phyloP scores from a whole-genome alignment of 2,797 vertebrate species.

The Coregonus ussuriensis region DNA sequence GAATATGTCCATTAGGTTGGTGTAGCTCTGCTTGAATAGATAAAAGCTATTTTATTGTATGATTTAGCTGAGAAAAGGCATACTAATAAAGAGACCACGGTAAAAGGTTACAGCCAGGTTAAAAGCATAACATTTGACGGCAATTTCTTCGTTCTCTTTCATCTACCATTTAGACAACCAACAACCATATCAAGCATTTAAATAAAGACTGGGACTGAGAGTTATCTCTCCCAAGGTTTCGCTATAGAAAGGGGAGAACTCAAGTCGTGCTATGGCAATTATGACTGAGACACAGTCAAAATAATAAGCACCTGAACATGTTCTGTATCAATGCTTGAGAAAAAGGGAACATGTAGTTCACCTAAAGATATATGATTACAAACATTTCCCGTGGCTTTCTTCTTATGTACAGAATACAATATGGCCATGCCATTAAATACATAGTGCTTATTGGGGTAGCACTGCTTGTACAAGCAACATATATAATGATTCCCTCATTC shows the following conservation, averaged over 20 bases:
- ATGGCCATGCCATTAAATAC: constrained; percentile 27
- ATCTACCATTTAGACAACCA: neutral
- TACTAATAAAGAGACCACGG: neutral
- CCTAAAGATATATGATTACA: neutral
- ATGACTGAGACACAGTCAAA: neutral
- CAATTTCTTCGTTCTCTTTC: neutral
- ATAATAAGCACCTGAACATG: neutral
- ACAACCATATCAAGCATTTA: neutral
- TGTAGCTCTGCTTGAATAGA: constrained; percentile 10
- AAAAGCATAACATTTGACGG: neutral
- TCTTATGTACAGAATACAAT: constrained; percentile 30
- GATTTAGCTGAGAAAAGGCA: neutral
- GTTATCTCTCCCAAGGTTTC: neutral
- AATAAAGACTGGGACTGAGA: neutral
- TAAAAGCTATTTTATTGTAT: neutral
- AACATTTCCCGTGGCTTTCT: neutral
- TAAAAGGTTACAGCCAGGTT: neutral
- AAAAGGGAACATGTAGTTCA: constrained; percentile 32
- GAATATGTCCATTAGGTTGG: constrained; percentile 12
- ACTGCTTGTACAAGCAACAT: constrained; percentile 33
- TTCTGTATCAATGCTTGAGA: neutral
- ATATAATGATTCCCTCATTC: constrained; percentile 52
- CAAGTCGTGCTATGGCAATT: neutral
- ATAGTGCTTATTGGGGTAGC: constrained; percentile 29
- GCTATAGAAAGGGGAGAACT: neutral